Conservation (phyloP, 2,888 invertebrate genomes). For the Palloptera scutellata region DNA sequence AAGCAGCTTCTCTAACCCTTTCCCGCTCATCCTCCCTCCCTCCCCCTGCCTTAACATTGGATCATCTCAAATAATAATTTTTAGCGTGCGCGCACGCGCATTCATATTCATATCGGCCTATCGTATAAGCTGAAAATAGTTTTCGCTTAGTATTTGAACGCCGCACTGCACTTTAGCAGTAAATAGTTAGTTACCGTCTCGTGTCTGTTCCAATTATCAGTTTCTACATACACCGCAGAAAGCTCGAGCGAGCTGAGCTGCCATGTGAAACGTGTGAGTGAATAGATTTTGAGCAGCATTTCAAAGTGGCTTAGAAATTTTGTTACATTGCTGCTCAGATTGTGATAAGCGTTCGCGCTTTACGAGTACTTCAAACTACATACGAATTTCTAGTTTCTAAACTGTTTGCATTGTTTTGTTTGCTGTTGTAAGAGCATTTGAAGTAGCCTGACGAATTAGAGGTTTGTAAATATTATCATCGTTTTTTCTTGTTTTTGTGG, state of each 20-base stretch:
- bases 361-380: too few relatives aligned
- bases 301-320: constrained; percentile 49
- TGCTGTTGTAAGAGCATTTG: too few relatives aligned
- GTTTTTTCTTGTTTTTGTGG: too few relatives aligned
- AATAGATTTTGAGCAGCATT: too few relatives aligned
- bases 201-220: neutral
- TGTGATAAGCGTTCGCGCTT: constrained; percentile 39
- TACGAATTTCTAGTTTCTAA: too few relatives aligned
- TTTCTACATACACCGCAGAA: neutral
- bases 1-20: constrained; percentile 32
- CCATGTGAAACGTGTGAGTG: too few relatives aligned
- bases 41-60: too few relatives aligned
- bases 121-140: neutral
- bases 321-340: constrained; percentile 51
- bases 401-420: too few relatives aligned
- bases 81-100: constrained; percentile 52
- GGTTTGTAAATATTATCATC: too few relatives aligned
- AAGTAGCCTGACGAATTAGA: too few relatives aligned
- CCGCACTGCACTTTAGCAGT: too few relatives aligned
- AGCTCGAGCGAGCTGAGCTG: neutral
- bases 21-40: neutral
- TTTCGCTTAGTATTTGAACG: neutral
- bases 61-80: constrained; percentile 41
- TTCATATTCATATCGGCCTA: constrained; percentile 21
- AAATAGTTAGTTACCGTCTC: neutral